Conservation (phyloP, 2,797 vertebrate species). For the Bucorvus abyssinicus region DNA sequence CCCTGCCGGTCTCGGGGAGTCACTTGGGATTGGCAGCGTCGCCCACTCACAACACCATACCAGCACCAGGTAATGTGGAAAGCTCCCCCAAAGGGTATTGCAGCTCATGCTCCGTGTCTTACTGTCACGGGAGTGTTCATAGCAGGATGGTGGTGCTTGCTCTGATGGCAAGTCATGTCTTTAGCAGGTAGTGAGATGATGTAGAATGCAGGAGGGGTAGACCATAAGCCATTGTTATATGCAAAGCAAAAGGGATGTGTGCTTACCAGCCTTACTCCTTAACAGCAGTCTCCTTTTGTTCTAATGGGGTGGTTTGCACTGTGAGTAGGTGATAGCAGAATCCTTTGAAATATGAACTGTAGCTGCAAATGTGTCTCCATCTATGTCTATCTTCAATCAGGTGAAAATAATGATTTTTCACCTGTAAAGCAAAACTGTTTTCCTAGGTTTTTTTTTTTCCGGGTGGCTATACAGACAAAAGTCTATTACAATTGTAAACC, state of each 20-base stretch:
- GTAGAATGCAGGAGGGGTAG: neutral
- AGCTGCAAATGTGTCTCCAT: neutral
- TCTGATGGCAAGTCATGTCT: neutral
- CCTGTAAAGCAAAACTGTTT: neutral
- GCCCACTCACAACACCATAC: conserved; percentile 91
- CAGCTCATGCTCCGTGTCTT: neutral
- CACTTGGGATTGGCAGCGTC: conserved; percentile 93
- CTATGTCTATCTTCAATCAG: neutral
- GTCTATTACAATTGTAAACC: neutral
- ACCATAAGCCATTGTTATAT: neutral
- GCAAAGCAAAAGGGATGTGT: neutral
- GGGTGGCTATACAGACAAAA: neutral
- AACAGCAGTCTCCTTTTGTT: neutral
- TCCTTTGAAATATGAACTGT: neutral
- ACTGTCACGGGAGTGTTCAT: rapidly evolving
- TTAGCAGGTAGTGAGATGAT: neutral
- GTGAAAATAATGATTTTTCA: neutral
- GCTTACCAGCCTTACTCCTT: neutral
- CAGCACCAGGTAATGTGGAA: conserved; percentile 83
- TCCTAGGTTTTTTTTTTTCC: neutral
- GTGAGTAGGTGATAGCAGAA: neutral
- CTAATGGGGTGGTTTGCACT: neutral
- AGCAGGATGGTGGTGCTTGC: neutral
- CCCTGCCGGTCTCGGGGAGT: conserved; percentile 82
- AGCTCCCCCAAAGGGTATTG: neutral